These are phyloP conservation scores for Myotis planiceps DNA, from an alignment of 2,797 vertebrate genomes.

Conservation along the genomic window DNA sequence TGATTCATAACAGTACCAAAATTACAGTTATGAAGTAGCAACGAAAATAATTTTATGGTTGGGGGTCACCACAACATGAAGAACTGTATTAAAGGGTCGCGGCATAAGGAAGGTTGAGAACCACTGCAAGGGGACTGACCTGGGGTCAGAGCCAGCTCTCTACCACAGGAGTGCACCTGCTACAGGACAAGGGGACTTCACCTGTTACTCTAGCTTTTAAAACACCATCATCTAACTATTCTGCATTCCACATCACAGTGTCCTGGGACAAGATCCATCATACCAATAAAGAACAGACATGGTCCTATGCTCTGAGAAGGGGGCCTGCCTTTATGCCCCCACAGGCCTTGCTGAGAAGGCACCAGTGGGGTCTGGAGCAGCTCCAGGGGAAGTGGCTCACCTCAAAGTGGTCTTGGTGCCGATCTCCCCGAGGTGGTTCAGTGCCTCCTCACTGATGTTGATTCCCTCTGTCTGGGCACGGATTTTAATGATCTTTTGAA, in stretches of 20 bases:
- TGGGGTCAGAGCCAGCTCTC: neutral
- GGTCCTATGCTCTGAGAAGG: neutral
- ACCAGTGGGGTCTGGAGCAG: neutral
- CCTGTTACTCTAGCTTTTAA: neutral
- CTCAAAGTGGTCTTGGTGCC: slow-evolving; percentile 98
- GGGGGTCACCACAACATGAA: too few species aligned
- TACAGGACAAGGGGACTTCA: neutral
- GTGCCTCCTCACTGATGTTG: slow-evolving; percentile 95
- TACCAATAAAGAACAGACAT: neutral
- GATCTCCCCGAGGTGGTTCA: slow-evolving; percentile 95
- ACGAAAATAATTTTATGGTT: too few species aligned
- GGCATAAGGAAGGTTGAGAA: too few species aligned
- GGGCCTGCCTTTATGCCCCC: neutral
- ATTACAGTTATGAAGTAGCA: too few species aligned
- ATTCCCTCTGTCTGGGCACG: slow-evolving; percentile 97
- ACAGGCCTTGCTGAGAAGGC: neutral
- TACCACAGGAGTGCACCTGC: neutral
- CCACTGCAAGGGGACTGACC: too few species aligned
- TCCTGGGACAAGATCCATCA: neutral
- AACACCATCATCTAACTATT: neutral
- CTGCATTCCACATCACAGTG: neutral
- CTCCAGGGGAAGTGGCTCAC: slow-evolving; percentile 83
- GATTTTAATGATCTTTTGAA: slow-evolving; percentile 96
- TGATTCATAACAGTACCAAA: too few species aligned
- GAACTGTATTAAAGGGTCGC: too few species aligned